Evolutionary conservation across 2,797 vertebrate genomes (phyloP), one percentile per base, ranked within the genome.

Genomic region (Xenopus petersii): DNA sequence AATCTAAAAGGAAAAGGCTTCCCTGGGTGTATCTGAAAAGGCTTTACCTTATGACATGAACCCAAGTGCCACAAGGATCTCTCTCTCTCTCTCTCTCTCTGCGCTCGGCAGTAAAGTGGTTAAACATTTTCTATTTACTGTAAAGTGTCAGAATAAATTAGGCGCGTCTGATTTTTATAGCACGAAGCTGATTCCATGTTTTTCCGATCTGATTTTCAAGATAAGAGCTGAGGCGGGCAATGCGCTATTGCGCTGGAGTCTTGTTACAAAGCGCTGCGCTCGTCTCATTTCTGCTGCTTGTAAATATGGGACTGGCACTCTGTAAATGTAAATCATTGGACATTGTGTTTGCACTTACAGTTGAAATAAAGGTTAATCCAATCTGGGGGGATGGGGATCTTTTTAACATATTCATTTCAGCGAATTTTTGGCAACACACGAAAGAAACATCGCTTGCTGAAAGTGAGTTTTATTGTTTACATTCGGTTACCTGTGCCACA

Each of bases 81-180:
- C 15, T 56, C 21, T 21, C 21, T 21, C 21, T 21, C 21, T 21
- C 21, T 36, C 6, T 36, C 6, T 6, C 33, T 36, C 36, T 60
- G 10, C 9, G 33, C 36, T 15, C 16, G 16, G 54, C 54, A 56
- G 54, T 17, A 17, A 8, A 15, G 15, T 33, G 60, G 60, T 63
- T 33, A 36, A 63, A 36, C 60, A 63, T 63, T 24, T 6, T 63
- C 10, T 33, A 63, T 63, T 63, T 63, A 36, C 36, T 63, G 24
- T 63, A 63, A 63, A 0, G 12, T 67, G 65, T 67, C 65, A 54
- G 54, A 55, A 33, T 55, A 49, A 67, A 67, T 67, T 67, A 54
- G 15, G 60, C 4, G 33, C 30, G 16, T 30, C 17, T 24, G 5
- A 26, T 1, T 26, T 16, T 51, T 49, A 21, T 21, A 67, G 47